Evolutionary conservation across 2,113 vertebrate genomes (phyloP).

Genomic region (Nerophis ophidion): DNA sequence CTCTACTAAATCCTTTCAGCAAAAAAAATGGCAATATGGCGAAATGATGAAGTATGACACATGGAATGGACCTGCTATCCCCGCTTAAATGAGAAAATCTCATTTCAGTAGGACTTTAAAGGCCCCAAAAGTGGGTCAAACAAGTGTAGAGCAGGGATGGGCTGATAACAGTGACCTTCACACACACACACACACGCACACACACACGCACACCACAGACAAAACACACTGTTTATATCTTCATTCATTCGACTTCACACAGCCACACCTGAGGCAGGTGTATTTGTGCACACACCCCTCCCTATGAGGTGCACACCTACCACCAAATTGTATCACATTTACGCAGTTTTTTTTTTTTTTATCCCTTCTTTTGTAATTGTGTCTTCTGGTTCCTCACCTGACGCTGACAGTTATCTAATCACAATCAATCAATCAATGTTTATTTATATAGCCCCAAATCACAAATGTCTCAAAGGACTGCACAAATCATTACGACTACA

Average conservation of each 20-base stretch:
- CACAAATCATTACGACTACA: too few relatives aligned
- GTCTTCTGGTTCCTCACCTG: constrained; percentile 16
- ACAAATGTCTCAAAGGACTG: too few relatives aligned
- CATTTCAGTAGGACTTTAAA: too few relatives aligned
- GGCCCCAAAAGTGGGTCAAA: constrained; percentile 43
- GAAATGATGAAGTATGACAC: too few relatives aligned
- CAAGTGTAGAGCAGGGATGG: constrained; percentile 15
- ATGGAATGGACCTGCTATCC: too few relatives aligned
- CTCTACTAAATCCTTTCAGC: too few relatives aligned
- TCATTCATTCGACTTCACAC: constrained; percentile 8
- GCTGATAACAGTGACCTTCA: constrained; percentile 3
- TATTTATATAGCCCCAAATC: too few relatives aligned
- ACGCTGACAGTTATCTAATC: constrained; percentile 32
- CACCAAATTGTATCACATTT: constrained; percentile 17
- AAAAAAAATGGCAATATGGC: too few relatives aligned
- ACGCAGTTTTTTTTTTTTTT: constrained; percentile 1
- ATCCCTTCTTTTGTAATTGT: constrained; percentile 1
- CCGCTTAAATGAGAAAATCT: too few relatives aligned
- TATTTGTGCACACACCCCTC: constrained; percentile 21
- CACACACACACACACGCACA: constrained; percentile 9
- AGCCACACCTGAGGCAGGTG: constrained; percentile 16
- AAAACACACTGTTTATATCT: constrained; percentile 16
- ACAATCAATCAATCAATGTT: too few relatives aligned
- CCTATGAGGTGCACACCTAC: neutral
- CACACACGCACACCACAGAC: constrained; percentile 10